A percentile compares a stretch with the other conserved stretches of the same genome.
Evolutionary conservation across 2,797 vertebrate genomes (phyloP).

Genomic region (Falco biarmicus): DNA sequence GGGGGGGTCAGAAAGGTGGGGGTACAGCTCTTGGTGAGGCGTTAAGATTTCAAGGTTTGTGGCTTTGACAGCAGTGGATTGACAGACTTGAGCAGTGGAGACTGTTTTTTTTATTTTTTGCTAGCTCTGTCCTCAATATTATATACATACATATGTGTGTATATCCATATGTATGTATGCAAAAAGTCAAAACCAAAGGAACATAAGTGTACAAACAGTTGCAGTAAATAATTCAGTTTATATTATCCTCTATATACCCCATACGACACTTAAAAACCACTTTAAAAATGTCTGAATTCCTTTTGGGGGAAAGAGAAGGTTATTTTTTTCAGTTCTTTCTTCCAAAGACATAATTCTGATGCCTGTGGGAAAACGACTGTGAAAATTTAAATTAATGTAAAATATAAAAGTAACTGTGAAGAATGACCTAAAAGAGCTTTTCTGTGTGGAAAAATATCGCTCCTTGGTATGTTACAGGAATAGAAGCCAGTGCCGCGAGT

Average conservation of each 20-base stretch:
- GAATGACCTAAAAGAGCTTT: slow-evolving; percentile 50
- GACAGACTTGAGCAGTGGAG: fast-evolving
- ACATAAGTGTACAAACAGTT: not conserved
- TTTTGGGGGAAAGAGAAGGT: not conserved
- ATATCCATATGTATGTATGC: not conserved
- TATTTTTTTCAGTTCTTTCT: not conserved
- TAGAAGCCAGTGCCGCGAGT: not conserved
- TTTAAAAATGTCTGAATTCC: not conserved
- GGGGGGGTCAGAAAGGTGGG: not conserved
- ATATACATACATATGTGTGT: fast-evolving
- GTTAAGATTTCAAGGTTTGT: not conserved
- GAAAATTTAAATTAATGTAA: slow-evolving; percentile 54
- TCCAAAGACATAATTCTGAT: not conserved
- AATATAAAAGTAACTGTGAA: slow-evolving; percentile 51
- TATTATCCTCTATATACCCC: not conserved
- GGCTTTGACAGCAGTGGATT: not conserved
- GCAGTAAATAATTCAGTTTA: not conserved
- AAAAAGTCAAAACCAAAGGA: not conserved
- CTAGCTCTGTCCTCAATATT: not conserved
- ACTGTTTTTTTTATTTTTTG: not conserved
- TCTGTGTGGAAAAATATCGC: slow-evolving; percentile 22
- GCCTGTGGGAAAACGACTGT: slow-evolving; percentile 30
- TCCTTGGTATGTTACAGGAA: not conserved
- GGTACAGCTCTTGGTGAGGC: fast-evolving
- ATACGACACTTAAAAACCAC: not conserved